Conservation (phyloP, 1,140 invertebrate genomes). For the Trichonephila clavata region DNA sequence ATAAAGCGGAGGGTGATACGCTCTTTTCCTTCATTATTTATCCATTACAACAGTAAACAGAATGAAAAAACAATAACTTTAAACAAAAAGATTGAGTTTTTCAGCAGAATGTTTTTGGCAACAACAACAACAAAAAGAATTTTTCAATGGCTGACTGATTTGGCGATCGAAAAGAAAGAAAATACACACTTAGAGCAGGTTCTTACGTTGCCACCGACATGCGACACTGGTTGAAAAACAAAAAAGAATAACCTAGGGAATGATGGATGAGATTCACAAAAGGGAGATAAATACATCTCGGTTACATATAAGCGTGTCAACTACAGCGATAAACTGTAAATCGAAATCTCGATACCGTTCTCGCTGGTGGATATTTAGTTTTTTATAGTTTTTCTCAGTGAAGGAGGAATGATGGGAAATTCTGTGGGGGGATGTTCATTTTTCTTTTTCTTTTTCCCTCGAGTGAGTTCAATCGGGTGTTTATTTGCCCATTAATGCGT, state of each 20-base stretch:
- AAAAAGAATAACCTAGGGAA: background rate
- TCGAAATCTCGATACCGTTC: background rate
- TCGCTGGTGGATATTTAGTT: background rate
- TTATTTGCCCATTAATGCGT: background rate
- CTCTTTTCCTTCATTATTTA: background rate
- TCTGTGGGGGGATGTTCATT: background rate
- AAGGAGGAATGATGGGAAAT: background rate
- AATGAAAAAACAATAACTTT: background rate
- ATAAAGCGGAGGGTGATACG: too few relatives aligned
- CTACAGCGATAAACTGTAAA: background rate
- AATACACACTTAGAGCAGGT: background rate
- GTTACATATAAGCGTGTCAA: background rate
- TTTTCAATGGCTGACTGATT: background rate
- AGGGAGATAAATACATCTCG: conserved; percentile 24
- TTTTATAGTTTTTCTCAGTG: background rate
- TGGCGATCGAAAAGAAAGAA: background rate
- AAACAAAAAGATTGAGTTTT: background rate
- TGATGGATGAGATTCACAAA: conserved; percentile 25
- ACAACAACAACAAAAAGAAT: background rate
- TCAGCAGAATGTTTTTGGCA: background rate
- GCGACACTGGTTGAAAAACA: background rate
- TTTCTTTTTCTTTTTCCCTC: background rate
- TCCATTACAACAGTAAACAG: background rate
- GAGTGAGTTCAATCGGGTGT: background rate
- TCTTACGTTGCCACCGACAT: background rate